phyloP scores from a whole-genome alignment of 2,888 invertebrate genomes.

The Brassicogethes aeneus region DNA sequence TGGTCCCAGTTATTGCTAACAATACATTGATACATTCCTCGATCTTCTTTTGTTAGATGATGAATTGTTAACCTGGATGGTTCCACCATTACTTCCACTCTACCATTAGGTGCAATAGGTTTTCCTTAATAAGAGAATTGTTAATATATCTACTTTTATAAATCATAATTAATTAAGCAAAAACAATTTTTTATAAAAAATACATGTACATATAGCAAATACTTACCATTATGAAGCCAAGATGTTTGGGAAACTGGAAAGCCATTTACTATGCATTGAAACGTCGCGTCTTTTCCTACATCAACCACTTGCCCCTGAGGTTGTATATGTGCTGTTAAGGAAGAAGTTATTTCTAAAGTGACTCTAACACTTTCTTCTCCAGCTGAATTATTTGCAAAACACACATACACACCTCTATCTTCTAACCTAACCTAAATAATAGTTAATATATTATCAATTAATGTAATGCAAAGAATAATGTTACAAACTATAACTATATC shows the following conservation, averaged over 20 bases:
- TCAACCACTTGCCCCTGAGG: slow-evolving; percentile 73
- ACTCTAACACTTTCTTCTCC: slow-evolving; percentile 75
- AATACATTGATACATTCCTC: slow-evolving; percentile 89
- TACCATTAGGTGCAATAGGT: slow-evolving; percentile 38
- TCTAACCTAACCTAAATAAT: slow-evolving; percentile 50
- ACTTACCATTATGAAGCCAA: slow-evolving; percentile 68
- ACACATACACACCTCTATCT: slow-evolving; percentile 81
- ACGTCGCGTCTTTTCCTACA: slow-evolving; percentile 72
- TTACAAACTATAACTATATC: too few relatives aligned
- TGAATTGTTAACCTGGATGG: slow-evolving; percentile 44
- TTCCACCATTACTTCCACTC: slow-evolving; percentile 35
- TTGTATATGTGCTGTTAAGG: slow-evolving; percentile 71
- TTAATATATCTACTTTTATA: too few relatives aligned
- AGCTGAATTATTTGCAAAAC: slow-evolving; percentile 84
- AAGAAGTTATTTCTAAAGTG: slow-evolving; percentile 69
- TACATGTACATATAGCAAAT: neutral
- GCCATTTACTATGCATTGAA: slow-evolving; percentile 81
- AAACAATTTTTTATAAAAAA: neutral
- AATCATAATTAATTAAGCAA: too few relatives aligned
- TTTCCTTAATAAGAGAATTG: slow-evolving; percentile 23
- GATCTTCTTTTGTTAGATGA: slow-evolving; percentile 68
- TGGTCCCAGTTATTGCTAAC: slow-evolving; percentile 78
- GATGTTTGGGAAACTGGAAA: slow-evolving; percentile 71
- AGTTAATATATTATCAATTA: too few relatives aligned
- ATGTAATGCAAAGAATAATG: too few relatives aligned